Conservation (phyloP, 2,113 vertebrate genomes). For the Podarcis raffonei region DNA sequence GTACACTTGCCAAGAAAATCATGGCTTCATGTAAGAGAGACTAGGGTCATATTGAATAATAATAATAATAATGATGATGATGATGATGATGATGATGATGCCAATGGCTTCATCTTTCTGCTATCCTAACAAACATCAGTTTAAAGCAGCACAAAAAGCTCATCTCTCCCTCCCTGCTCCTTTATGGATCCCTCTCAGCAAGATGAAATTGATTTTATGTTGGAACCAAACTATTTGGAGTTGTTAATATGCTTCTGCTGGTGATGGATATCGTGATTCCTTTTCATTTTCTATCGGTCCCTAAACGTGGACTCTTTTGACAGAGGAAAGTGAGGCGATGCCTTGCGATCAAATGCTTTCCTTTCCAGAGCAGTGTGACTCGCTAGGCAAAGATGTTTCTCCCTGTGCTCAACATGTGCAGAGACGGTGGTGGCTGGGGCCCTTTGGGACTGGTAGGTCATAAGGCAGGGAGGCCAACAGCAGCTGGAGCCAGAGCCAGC, state of each 20-base stretch:
- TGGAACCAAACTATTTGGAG: conserved; percentile 41
- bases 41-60: background rate
- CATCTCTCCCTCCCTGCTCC: background rate
- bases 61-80: conserved; percentile 11
- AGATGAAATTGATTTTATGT: conserved; percentile 54
- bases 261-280: conserved; percentile 23
- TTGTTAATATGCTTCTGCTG: conserved; percentile 37
- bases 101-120: background rate
- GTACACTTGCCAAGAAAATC: background rate
- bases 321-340: background rate
- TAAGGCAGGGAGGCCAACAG: no score
- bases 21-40: background rate
- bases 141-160: conserved; percentile 24
- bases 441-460: no score
- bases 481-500: no score
- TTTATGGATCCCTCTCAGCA: conserved; percentile 47
- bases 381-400: background rate
- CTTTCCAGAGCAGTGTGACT: background rate
- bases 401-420: conserved; percentile 18
- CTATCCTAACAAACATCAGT: conserved; percentile 1
- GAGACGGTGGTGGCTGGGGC: background rate
- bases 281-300: conserved; percentile 20
- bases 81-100: background rate
- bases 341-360: conserved; percentile 15
- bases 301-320: conserved; percentile 3